phyloP scores from a whole-genome alignment of 1,140 invertebrate genomes.

The Drosophila tristis region DNA sequence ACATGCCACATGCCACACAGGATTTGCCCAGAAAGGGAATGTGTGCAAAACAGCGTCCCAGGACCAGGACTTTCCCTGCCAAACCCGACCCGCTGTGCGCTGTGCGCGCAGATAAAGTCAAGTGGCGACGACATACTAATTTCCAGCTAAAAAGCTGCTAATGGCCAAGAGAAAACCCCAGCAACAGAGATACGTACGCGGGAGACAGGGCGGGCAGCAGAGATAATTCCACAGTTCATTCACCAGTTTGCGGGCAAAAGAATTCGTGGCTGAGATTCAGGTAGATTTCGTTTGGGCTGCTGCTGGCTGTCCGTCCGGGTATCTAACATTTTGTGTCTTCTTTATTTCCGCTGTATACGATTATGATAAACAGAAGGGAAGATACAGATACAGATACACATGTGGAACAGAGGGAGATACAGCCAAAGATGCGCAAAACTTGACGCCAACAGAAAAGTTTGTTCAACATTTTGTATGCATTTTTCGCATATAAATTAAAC shows the following conservation, averaged over 20 bases:
- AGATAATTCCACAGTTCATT: slow-evolving; percentile 55
- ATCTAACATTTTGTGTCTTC: slow-evolving; percentile 34
- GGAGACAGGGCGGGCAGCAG: slow-evolving; percentile 5
- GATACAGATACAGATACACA: not conserved
- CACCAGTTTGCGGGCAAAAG: slow-evolving; percentile 41
- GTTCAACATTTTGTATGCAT: slow-evolving; percentile 60
- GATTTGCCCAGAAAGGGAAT: slow-evolving; percentile 53
- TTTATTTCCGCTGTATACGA: slow-evolving; percentile 71
- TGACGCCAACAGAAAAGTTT: slow-evolving; percentile 30
- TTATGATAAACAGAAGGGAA: slow-evolving; percentile 58
- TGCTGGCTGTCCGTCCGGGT: not conserved
- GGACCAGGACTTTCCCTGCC: slow-evolving; percentile 55
- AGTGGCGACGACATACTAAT: slow-evolving; percentile 60
- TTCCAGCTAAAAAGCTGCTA: slow-evolving; percentile 74
- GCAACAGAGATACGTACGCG: not conserved
- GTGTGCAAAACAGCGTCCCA: slow-evolving; percentile 48
- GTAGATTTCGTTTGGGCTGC: slow-evolving; percentile 55
- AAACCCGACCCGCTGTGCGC: slow-evolving; percentile 44
- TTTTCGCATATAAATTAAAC: slow-evolving; percentile 80
- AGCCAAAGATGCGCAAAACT: slow-evolving; percentile 56
- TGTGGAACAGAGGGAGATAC: not conserved
- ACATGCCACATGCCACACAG: slow-evolving; percentile 45
- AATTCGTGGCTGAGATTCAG: slow-evolving; percentile 35
- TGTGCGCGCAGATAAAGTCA: slow-evolving; percentile 60
- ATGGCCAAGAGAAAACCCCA: slow-evolving; percentile 50